phyloP scores from a whole-genome alignment of 2,113 vertebrate species.

The Sitta europaea region DNA sequence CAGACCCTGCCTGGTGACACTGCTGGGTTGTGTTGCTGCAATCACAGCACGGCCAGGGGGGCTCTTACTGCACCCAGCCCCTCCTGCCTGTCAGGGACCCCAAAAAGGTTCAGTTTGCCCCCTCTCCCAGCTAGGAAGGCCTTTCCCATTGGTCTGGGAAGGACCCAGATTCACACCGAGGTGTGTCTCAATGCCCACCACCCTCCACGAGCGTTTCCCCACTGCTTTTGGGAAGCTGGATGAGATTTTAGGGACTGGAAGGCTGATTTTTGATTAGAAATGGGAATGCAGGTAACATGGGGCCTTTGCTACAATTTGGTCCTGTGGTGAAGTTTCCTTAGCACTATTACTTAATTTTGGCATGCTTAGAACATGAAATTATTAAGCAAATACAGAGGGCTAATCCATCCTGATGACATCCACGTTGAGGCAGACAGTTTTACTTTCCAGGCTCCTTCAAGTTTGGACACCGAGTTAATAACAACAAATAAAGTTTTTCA shows the following conservation, averaged over 20 bases:
- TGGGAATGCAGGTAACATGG: background rate
- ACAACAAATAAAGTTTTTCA: background rate
- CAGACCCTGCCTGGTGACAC: background rate
- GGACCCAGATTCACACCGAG: background rate
- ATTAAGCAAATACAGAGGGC: background rate
- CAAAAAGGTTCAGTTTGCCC: background rate
- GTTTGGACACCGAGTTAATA: background rate
- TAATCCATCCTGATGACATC: background rate
- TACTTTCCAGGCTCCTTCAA: background rate
- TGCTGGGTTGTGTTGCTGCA: background rate
- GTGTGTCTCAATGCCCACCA: rapidly evolving
- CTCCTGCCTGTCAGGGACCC: background rate
- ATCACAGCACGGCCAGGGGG: background rate
- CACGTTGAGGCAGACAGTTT: background rate
- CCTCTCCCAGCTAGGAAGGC: background rate
- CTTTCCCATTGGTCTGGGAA: background rate
- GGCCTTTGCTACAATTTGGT: background rate
- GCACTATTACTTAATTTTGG: background rate
- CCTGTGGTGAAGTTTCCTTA: background rate
- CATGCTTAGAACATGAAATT: background rate
- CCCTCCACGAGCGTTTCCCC: background rate
- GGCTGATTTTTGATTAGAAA: background rate
- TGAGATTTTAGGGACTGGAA: background rate
- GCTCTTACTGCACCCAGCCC: background rate
- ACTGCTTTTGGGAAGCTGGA: background rate